A percentile compares a stretch with the other conserved stretches of the same genome.
Conservation (phyloP, 2,888 invertebrate genomes). For the Protonemura montana region DNA sequence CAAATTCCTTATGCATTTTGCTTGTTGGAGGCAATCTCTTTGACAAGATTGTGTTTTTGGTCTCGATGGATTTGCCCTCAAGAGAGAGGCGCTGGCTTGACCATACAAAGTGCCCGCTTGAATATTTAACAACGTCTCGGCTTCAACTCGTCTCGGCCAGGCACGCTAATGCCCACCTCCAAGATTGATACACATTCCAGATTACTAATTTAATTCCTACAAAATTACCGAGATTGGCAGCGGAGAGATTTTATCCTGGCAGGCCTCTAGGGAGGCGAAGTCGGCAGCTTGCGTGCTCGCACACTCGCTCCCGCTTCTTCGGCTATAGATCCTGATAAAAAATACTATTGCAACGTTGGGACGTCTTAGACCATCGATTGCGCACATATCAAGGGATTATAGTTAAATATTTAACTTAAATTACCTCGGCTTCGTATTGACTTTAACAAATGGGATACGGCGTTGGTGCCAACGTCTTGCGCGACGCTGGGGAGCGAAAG, state of each 20-base stretch:
- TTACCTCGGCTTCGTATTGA: not conserved
- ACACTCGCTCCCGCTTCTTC: not conserved
- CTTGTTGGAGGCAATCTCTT: not conserved
- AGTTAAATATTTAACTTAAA: slow-evolving; percentile 18
- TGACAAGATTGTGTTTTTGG: not conserved
- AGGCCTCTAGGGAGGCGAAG: not conserved
- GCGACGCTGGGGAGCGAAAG: not conserved
- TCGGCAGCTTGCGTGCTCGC: not conserved
- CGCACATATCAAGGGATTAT: not conserved
- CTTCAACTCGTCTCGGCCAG: not conserved
- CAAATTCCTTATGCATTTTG: not conserved
- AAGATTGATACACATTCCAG: not conserved
- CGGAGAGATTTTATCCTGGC: not conserved
- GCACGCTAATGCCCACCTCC: not conserved
- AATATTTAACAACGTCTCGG: not conserved
- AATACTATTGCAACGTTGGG: not conserved
- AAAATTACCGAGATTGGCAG: not conserved
- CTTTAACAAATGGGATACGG: not conserved
- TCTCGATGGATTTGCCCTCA: not conserved
- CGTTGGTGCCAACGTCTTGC: not conserved
- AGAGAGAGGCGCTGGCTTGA: not conserved
- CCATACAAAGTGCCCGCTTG: not conserved
- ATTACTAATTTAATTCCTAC: not conserved
- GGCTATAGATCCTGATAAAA: not conserved
- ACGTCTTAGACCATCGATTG: not conserved